phyloP scores from a whole-genome alignment of 2,113 vertebrate genomes.

The Erinaceus europaeus region DNA sequence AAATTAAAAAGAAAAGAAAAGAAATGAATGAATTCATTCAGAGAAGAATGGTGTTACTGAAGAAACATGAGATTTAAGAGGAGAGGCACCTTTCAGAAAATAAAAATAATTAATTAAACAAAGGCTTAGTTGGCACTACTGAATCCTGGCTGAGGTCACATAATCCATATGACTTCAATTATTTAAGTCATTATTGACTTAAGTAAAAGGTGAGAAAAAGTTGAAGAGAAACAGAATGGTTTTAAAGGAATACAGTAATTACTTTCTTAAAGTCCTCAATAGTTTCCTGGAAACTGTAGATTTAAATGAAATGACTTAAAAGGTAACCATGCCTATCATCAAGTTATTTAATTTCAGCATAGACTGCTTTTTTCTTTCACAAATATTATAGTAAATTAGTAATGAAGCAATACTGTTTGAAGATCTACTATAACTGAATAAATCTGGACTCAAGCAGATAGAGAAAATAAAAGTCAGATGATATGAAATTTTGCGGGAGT shows the following conservation, averaged over 20 bases:
- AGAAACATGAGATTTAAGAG: not conserved
- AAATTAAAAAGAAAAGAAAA: not conserved
- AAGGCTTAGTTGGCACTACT: fast-evolving
- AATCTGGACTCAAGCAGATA: not conserved
- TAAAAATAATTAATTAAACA: too few species aligned
- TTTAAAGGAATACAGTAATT: not conserved
- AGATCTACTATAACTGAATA: not conserved
- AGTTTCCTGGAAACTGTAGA: not conserved
- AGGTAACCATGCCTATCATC: too few species aligned
- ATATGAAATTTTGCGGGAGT: too few species aligned
- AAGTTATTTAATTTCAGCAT: not conserved
- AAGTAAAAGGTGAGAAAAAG: not conserved
- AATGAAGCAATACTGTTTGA: not conserved
- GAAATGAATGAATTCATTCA: not conserved
- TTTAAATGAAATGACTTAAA: not conserved
- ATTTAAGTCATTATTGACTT: not conserved
- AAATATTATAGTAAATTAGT: not conserved
- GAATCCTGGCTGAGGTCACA: not conserved
- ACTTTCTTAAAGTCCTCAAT: not conserved
- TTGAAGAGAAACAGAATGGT: not conserved
- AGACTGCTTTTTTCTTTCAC: not conserved
- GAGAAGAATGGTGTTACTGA: not conserved
- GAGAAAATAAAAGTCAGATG: not conserved
- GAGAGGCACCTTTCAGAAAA: not conserved
- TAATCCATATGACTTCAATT: not conserved